Conservation (phyloP, 1,140 invertebrate genomes). For the Drosophila dunni region DNA sequence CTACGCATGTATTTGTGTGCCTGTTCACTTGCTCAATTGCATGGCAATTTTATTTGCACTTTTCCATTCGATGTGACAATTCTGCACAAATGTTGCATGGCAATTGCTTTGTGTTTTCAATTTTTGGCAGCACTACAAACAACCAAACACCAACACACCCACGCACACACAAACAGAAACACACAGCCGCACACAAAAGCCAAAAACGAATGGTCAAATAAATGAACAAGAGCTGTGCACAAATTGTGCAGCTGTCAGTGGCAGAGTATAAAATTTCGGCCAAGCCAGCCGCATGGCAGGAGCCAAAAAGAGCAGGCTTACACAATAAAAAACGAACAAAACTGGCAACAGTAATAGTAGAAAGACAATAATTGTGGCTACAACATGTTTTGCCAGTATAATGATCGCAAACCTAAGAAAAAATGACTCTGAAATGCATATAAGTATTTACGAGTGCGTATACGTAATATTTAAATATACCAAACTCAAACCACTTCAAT, state of each 20-base stretch:
- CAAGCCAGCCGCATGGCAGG: conserved; percentile 48
- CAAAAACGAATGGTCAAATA: conserved; percentile 50
- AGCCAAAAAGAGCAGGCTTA: conserved; percentile 58
- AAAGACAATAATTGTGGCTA: conserved; percentile 58
- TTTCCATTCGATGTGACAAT: conserved; percentile 63
- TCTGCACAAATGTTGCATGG: conserved; percentile 81
- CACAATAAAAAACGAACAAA: conserved; percentile 33
- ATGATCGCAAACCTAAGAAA: conserved; percentile 46
- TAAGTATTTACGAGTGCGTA: conserved; percentile 31
- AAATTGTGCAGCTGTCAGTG: conserved; percentile 79
- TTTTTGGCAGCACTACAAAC: conserved; percentile 76
- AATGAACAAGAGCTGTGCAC: conserved; percentile 72
- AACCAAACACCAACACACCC: conserved; percentile 14
- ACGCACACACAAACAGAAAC: conserved; percentile 8
- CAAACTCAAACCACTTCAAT: not conserved
- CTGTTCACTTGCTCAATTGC: conserved; percentile 59
- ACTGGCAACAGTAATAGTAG: conserved; percentile 14
- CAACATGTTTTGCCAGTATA: conserved; percentile 57
- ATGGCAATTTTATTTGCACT: conserved; percentile 69
- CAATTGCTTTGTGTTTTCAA: conserved; percentile 82
- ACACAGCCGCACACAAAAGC: conserved; percentile 18
- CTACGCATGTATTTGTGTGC: conserved; percentile 12
- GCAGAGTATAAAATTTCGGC: conserved; percentile 37
- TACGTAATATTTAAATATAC: conserved; percentile 43
- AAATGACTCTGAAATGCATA: conserved; percentile 32